Base-by-base conservation (phyloP, 2,888 invertebrate species). In the Venusia cambrica region DNA sequence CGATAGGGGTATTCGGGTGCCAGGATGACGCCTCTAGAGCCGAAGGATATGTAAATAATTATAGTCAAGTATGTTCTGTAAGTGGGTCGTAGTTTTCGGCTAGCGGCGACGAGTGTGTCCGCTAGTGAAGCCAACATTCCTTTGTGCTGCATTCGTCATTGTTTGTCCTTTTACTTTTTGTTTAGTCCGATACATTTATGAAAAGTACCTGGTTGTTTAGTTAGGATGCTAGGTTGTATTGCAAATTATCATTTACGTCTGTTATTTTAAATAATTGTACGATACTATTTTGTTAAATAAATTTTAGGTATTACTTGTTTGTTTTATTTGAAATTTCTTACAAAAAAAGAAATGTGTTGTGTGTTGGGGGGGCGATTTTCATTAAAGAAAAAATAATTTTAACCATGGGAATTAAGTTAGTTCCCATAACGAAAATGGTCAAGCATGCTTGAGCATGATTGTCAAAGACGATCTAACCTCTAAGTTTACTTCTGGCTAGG, bases 281-380 rank as follows among this genome's bases (percentile, higher is more conserved):
- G 85, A 87, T 84, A 84, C 74, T 85, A 85, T 85, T 87, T 87
- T 87, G 85, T 85, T 85, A 83, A 81, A 83, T 87, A 87, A 85
- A 87, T 84, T 84, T 80, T 80, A 84, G 84, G 78, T 84, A 84
- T 78, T 79, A 62, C 52, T 39, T 19, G 42, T 58, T 61, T 48
- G 65, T 77, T 76, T 74, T 46, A 67, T 76, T 76, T 50, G 20
- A 26, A 4, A 5, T 7, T 12, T 18, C 5, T 25, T 9, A 1
- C n/a, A n/a, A n/a, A n/a, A n/a, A n/a, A n/a, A n/a, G n/a, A n/a
- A n/a, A n/a, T n/a, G n/a, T n/a, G n/a, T n/a, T n/a, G n/a, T n/a
- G n/a, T n/a, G n/a, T n/a, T n/a, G n/a, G n/a, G n/a, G n/a, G n/a
- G n/a, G n/a, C n/a, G n/a, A n/a, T n/a, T n/a, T n/a, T n/a, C n/a